Conservation (phyloP, 2,113 vertebrate species). For the Lepus americanus region DNA sequence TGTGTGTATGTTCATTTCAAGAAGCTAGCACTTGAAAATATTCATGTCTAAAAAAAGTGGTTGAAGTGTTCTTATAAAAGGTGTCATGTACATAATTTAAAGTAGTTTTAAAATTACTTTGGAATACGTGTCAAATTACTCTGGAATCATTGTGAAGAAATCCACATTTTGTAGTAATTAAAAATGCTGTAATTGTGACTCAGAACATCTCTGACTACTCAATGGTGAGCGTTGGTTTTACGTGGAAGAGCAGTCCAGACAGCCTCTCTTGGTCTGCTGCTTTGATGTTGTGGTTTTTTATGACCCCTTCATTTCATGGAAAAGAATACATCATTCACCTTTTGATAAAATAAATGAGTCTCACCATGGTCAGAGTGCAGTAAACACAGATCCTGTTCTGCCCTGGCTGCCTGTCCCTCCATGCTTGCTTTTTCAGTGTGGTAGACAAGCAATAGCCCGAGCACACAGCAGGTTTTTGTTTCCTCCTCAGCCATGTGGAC, state of each 20-base stretch:
- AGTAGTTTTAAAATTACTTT: conserved; percentile 54
- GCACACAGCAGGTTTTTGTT: conserved; percentile 88
- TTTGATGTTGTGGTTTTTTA: conserved; percentile 63
- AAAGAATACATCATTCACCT: conserved; percentile 30
- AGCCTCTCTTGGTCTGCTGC: conserved; percentile 62
- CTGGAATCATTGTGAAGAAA: neutral
- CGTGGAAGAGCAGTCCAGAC: conserved; percentile 2
- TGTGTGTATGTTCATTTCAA: neutral
- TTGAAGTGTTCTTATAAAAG: conserved; percentile 33
- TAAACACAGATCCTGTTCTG: conserved; percentile 79
- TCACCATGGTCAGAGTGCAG: conserved; percentile 59
- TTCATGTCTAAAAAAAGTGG: conserved; percentile 30
- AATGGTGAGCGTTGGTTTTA: conserved; percentile 14
- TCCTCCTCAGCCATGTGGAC: conserved; percentile 93
- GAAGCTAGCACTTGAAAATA: conserved; percentile 29
- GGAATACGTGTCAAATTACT: conserved; percentile 36
- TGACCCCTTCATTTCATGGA: conserved; percentile 71
- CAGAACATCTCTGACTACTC: neutral
- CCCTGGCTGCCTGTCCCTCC: conserved; percentile 59
- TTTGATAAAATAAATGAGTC: conserved; percentile 69
- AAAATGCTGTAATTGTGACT: conserved; percentile 56
- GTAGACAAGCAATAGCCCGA: conserved; percentile 79
- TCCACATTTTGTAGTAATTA: conserved; percentile 27
- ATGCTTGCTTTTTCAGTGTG: conserved; percentile 73
- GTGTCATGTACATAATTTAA: neutral